Base-by-base conservation (phyloP, 2,888 invertebrate species). In the Philereme vetulata region DNA sequence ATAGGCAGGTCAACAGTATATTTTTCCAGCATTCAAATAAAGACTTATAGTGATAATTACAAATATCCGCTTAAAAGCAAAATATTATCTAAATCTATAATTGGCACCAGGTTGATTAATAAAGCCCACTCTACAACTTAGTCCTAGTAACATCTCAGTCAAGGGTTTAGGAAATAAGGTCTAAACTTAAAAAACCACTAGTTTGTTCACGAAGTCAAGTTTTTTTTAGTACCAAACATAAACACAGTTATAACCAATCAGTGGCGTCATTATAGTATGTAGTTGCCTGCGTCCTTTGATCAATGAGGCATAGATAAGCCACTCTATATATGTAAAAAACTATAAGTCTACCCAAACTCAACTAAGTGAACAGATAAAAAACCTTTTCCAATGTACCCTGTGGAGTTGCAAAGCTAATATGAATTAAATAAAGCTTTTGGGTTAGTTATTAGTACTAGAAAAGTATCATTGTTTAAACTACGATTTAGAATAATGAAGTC, bases 101-200 rank as follows among this genome's bases (percentile, higher is more conserved):
- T 70, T 66, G 60, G 60, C 68, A 68, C 72, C 67, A 71, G 64
- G 62, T 72, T 71, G 65, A 66, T 66, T 64, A 59, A 70, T 72
- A 65, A 75, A 67, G 60, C 70, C 60, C 72, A 61, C 64, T 72
- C 77, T 80, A 77, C 73, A 55, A 72, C 61, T 73, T 66, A 67
- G 69, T 64, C 66, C 67, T 71, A 63, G 71, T 74, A 21, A 21
- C 21, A 21, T 21, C 21, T 21, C 21, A 21, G 2, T 51, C 43
- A 60, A 76, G 70, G 75, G 72, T 73, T 57, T 71, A 75, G 78
- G 80, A 77, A 78, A 21, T 21, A 85, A 81, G 80, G 21, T 21
- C 21, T 75, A 62, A 70, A 46, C 51, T 46, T 33, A 34, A 11
- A 38, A 7, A 5, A 33, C 32, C 5, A n/a, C 21, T 32, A 32